Percentiles rank a stretch among this genome's conserved stretches.
Conservation (phyloP, 1,140 invertebrate genomes). For the Leptonema lineaticorne region DNA sequence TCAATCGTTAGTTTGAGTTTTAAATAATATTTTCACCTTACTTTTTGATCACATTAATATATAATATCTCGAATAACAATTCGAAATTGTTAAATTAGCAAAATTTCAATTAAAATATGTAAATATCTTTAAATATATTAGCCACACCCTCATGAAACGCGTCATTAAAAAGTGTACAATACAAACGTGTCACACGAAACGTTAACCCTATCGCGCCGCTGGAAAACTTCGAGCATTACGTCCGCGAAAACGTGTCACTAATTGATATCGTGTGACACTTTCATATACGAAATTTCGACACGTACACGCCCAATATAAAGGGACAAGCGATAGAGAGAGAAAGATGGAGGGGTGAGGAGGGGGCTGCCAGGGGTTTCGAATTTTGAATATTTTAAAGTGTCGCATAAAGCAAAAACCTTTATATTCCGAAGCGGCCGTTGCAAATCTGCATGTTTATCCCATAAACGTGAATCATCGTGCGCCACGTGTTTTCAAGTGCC, state of each 20-base stretch:
- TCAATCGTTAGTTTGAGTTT: too few relatives aligned
- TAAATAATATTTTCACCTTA: too few relatives aligned
- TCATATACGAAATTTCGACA: not conserved
- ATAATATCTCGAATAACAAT: too few relatives aligned
- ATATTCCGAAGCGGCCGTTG: not conserved
- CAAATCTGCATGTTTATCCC: constrained; percentile 41
- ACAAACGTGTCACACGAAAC: not conserved
- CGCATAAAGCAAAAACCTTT: not conserved
- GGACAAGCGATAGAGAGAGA: too few relatives aligned
- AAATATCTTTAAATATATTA: too few relatives aligned
- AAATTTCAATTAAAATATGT: too few relatives aligned
- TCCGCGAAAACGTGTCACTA: not conserved
- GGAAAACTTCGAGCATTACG: not conserved
- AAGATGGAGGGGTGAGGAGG: too few relatives aligned
- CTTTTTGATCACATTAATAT: too few relatives aligned
- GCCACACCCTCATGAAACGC: not conserved
- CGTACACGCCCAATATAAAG: too few relatives aligned
- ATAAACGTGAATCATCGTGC: constrained; percentile 38
- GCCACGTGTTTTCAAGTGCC: constrained; percentile 35
- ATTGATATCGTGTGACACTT: not conserved
- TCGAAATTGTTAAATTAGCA: too few relatives aligned
- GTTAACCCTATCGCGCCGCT: not conserved
- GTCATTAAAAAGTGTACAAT: not conserved
- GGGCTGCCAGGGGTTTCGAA: too few relatives aligned
- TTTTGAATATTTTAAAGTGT: too few relatives aligned